These are phyloP conservation scores for Neuroscelio doddi DNA, from an alignment of 2,888 invertebrate genomes.

Conservation along the genomic window DNA sequence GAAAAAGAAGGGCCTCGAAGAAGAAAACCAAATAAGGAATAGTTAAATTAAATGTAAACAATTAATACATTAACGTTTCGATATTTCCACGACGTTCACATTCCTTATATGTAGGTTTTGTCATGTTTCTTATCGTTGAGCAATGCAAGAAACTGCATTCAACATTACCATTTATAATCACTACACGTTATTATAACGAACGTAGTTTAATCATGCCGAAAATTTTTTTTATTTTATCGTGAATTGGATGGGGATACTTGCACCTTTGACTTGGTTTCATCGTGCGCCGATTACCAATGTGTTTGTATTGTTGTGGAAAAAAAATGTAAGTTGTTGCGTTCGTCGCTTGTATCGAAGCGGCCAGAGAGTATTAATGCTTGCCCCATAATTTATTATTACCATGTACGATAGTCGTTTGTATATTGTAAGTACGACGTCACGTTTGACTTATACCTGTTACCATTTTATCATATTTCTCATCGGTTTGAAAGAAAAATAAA, in stretches of 20 bases:
- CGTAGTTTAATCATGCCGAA: constrained; percentile 15
- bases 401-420: constrained; percentile 43
- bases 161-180: constrained; percentile 20
- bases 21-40: constrained; percentile 70
- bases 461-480: constrained; percentile 31
- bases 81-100: constrained; percentile 43
- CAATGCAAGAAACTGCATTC: constrained; percentile 14
- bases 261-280: constrained; percentile 11
- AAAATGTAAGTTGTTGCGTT: background rate
- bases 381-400: constrained; percentile 40
- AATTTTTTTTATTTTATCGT: constrained; percentile 12
- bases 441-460: constrained; percentile 35
- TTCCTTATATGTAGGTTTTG: constrained; percentile 43
- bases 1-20: constrained; percentile 67
- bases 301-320: constrained; percentile 1
- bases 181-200: constrained; percentile 17
- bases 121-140: constrained; percentile 30
- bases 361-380: constrained; percentile 43
- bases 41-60: constrained; percentile 49
- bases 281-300: constrained; percentile 29
- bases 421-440: constrained; percentile 36
- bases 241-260: constrained; percentile 20
- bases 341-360: constrained; percentile 42
- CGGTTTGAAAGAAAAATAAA: constrained; percentile 33
- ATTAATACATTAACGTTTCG: constrained; percentile 39